Evolutionary conservation across 2,888 invertebrate species (phyloP).

Genomic region (Callyntrura guangdongensis): DNA sequence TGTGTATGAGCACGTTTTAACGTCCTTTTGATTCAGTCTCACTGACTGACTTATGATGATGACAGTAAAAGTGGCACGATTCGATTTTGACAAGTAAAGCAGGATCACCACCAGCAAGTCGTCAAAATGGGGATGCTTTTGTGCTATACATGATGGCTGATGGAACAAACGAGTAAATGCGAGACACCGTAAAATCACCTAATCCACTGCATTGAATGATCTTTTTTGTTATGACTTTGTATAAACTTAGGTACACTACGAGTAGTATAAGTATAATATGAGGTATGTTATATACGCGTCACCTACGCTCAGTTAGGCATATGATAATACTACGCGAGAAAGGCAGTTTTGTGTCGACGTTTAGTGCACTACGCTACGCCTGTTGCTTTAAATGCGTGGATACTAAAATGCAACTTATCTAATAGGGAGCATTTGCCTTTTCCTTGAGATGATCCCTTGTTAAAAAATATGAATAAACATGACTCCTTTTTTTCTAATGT

Average conservation of each 20-base stretch:
- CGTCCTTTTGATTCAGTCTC: constrained; percentile 71
- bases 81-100: constrained; percentile 75
- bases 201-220: constrained; percentile 45
- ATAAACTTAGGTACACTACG: neutral
- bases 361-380: no score
- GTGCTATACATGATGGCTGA: constrained; percentile 23
- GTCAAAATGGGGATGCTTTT: constrained; percentile 51
- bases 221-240: constrained; percentile 29
- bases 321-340: neutral
- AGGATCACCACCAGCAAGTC: constrained; percentile 44
- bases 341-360: no score
- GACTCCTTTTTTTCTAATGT: constrained; percentile 18
- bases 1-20: constrained; percentile 67
- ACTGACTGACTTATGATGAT: constrained; percentile 77
- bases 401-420: no score
- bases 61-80: constrained; percentile 79
- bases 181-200: constrained; percentile 59
- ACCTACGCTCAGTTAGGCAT: neutral
- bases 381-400: neutral
- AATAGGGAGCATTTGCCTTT: neutral
- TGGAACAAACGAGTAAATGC: constrained; percentile 43
- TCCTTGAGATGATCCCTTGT: constrained; percentile 22
- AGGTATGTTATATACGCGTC: constrained; percentile 5
- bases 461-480: constrained; percentile 48
- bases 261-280: no score